Conservation (phyloP, 30 jellyfish, hydroid and myxozoan genomes). For the Phacellophora camtschatica region DNA sequence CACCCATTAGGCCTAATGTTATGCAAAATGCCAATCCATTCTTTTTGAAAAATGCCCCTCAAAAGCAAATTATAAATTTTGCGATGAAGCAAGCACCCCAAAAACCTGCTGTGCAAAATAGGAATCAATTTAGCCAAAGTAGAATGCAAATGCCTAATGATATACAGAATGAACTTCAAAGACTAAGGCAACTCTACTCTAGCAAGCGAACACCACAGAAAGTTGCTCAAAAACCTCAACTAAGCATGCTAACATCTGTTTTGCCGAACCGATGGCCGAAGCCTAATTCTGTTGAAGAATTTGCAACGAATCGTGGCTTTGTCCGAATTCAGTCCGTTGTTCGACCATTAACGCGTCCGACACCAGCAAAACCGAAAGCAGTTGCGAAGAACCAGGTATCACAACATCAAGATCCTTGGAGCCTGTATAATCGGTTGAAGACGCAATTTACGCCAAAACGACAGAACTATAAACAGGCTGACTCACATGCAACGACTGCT, state of each 20-base stretch:
- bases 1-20: neutral
- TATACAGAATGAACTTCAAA: conserved; percentile 13
- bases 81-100: neutral
- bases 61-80: neutral
- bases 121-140: neutral
- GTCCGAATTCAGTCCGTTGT: conserved; percentile 47
- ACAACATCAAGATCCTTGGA: conserved; percentile 43
- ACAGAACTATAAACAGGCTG: conserved; percentile 40
- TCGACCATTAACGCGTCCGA: conserved; percentile 13
- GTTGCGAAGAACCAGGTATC: conserved; percentile 4
- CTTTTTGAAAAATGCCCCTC: conserved; percentile 1
- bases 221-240: neutral
- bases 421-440: conserved; percentile 14
- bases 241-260: neutral
- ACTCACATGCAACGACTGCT: conserved; percentile 48
- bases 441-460: conserved; percentile 30
- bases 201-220: conserved; percentile 12
- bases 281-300: conserved; percentile 49
- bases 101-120: neutral
- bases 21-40: neutral
- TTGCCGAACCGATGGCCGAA: conserved; percentile 38
- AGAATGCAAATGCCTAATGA: neutral
- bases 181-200: conserved; percentile 14
- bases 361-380: neutral
- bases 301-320: conserved; percentile 53